A percentile compares a stretch with the other conserved stretches of the same genome.
phyloP scores from a whole-genome alignment of 2,888 invertebrate species.

The Tortricodes alternella region DNA sequence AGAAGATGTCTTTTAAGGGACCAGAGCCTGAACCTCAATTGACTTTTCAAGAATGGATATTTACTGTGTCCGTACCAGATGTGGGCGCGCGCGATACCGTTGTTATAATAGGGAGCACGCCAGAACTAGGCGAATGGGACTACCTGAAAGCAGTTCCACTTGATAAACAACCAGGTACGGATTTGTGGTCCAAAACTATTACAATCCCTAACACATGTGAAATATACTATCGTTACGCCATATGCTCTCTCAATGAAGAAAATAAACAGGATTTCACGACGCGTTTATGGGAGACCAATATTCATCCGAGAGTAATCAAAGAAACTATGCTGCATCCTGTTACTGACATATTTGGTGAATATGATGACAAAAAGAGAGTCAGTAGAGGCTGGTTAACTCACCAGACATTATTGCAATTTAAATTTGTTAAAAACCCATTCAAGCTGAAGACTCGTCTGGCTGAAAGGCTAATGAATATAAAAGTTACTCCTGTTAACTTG shows the following conservation, averaged over 20 bases:
- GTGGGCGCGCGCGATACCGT: conserved; percentile 84
- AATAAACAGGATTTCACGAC: conserved; percentile 82
- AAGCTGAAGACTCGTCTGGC: conserved; percentile 88
- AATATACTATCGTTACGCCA: conserved; percentile 89
- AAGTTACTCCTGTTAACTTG: conserved; percentile 89
- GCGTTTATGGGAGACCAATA: conserved; percentile 91
- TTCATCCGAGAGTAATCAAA: conserved; percentile 85
- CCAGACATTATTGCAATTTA: conserved; percentile 92
- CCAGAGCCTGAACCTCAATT: conserved; percentile 47
- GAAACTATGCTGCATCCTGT: conserved; percentile 66
- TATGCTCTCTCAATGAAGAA: conserved; percentile 86
- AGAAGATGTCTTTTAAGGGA: conserved; percentile 56
- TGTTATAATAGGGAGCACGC: conserved; percentile 87
- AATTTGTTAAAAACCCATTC: conserved; percentile 90
- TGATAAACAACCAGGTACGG: conserved; percentile 63
- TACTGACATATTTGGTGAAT: conserved; percentile 86
- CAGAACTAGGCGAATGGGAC: conserved; percentile 88
- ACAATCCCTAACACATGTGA: conserved; percentile 86
- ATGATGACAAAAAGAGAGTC: conserved; percentile 80
- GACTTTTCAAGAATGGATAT: conserved; percentile 61
- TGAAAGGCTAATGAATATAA: conserved; percentile 86
- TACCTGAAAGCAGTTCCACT: conserved; percentile 83
- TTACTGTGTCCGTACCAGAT: conserved; percentile 76
- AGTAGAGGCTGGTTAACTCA: conserved; percentile 93
- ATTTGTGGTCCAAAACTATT: conserved; percentile 85